phyloP scores from a whole-genome alignment of 2,888 invertebrate species.

The Drepanosiphum platanoidis region DNA sequence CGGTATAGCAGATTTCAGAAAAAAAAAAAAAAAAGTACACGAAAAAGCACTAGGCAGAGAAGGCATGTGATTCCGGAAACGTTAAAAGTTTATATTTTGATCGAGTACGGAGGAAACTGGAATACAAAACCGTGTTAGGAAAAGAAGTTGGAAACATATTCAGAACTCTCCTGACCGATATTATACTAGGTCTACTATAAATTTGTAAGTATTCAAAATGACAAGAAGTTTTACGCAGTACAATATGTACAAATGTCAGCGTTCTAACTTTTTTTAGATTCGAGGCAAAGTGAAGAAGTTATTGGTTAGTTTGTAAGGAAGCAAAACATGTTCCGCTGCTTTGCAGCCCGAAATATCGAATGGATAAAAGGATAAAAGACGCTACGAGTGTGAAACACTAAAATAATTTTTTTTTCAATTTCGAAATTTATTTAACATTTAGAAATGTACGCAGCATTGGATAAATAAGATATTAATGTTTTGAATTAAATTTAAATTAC shows the following conservation, averaged over 20 bases:
- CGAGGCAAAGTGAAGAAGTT: not conserved
- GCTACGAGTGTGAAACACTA: too few relatives aligned
- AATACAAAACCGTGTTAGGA: not conserved
- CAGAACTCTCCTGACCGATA: not conserved
- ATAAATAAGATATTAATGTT: too few relatives aligned
- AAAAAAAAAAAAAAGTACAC: not conserved
- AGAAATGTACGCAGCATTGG: too few relatives aligned
- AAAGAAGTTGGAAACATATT: constrained; percentile 22
- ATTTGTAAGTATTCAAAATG: constrained; percentile 16
- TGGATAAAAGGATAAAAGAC: not conserved
- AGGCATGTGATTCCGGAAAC: not conserved
- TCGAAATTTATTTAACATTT: not conserved
- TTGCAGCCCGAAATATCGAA: not conserved
- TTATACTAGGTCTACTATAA: not conserved
- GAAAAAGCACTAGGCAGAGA: constrained; percentile 35
- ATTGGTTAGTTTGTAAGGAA: constrained; percentile 3
- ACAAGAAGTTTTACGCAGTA: not conserved
- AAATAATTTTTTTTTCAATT: not conserved
- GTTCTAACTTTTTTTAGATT: constrained; percentile 9
- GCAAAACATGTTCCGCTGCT: constrained; percentile 1
- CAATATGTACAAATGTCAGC: not conserved
- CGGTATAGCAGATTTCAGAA: not conserved
- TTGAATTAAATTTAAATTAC: too few relatives aligned
- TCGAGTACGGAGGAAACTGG: not conserved
- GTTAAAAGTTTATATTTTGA: constrained; percentile 49